Evolutionary conservation across 2,888 invertebrate species (phyloP).

Genomic region (Anthophora plumipes): DNA sequence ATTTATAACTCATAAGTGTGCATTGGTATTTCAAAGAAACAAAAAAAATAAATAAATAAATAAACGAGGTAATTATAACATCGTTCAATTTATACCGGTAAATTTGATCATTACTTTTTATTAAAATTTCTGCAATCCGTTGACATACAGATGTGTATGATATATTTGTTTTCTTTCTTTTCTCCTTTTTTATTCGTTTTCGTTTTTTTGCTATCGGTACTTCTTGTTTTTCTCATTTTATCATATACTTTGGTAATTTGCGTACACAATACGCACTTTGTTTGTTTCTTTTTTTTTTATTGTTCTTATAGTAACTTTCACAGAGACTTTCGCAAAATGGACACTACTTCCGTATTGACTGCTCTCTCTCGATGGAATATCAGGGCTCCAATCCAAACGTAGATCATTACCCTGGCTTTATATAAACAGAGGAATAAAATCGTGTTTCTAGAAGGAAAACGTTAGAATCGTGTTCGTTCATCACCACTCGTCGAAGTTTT

Average conservation of each 20-base stretch:
- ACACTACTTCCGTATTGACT: conserved; percentile 70
- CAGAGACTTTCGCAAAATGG: conserved; percentile 72
- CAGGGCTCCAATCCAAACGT: conserved; percentile 74
- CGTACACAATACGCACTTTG: conserved; percentile 74
- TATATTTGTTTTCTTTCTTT: conserved; percentile 20
- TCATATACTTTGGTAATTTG: conserved; percentile 76
- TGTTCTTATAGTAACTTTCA: conserved; percentile 74
- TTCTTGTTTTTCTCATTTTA: conserved; percentile 71
- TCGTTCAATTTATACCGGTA: conserved; percentile 66
- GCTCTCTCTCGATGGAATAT: conserved; percentile 69
- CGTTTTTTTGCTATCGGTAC: conserved; percentile 61
- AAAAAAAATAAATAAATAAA: too few species aligned
- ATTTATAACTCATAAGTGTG: conserved; percentile 62
- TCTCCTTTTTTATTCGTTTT: conserved; percentile 19
- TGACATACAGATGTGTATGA: conserved; percentile 69
- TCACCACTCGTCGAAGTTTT: conserved; percentile 43
- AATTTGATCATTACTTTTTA: conserved; percentile 66
- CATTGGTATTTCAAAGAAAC: conserved; percentile 49
- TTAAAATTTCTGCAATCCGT: conserved; percentile 71
- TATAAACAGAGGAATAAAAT: conserved; percentile 69
- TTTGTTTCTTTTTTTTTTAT: too few species aligned
- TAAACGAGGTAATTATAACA: conserved; percentile 71
- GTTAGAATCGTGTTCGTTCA: conserved; percentile 59
- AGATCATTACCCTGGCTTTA: conserved; percentile 72
- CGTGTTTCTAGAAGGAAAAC: conserved; percentile 59